Evolutionary conservation across 2,888 invertebrate genomes (phyloP), one percentile per base, ranked within the genome.

Genomic region (Microctonus hyperodae): DNA sequence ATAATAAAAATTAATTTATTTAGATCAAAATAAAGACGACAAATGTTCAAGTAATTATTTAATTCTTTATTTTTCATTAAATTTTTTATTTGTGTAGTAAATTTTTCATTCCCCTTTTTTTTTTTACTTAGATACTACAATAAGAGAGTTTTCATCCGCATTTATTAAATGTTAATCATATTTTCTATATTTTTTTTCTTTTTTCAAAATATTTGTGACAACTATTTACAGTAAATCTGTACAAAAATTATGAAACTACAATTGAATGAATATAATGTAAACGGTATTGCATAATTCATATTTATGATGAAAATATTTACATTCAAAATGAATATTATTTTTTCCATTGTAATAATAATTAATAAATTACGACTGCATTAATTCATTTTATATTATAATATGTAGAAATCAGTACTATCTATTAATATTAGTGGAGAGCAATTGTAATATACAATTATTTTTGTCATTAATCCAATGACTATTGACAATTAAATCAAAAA

Each of bases 171-270:
- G n/a, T n/a, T n/a, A n/a, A n/a, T n/a, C n/a, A n/a, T n/a, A n/a
- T n/a, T n/a, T n/a, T n/a, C n/a, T n/a, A n/a, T n/a, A n/a, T n/a
- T n/a, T n/a, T n/a, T n/a, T n/a, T n/a, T n/a, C n/a, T n/a, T n/a
- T n/a, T n/a, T n/a, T n/a, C n/a, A 55, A 71, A 72, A 70, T 71
- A 72, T 73, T 70, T 70, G 65, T 72, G 69, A 73, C 72, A 60
- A 25, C 70, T 76, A 75, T 78, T 61, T 76, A 76, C 73, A 77
- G 69, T 57, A 72, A 74, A 75, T 77, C 72, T 79, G 79, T 80
- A 78, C 78, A 80, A 79, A 79, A 78, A 75, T 78, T 78, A 78
- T 75, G 73, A 75, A 78, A 78, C 76, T 55, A 57, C 50, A 33
- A 56, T 50, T 44, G 44, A 40, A 44, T 60, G 16, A 60, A 16